Evolutionary conservation across 2,888 invertebrate species (phyloP), one percentile per base, ranked within the genome.

Genomic region (Lydus trimaculatus): DNA sequence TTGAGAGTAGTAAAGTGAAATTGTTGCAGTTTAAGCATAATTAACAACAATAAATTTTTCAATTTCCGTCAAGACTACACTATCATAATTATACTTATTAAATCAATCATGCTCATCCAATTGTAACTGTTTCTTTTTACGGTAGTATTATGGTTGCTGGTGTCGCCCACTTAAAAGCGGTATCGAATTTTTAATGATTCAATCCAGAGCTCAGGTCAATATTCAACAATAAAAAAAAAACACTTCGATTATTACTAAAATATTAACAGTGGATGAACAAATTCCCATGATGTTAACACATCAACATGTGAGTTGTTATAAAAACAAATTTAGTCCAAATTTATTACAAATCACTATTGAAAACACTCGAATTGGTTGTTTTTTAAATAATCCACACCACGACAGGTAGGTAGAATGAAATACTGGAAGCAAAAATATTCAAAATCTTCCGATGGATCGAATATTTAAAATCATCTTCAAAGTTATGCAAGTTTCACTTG

Each of bases 101-200:
- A 56, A 56, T 25, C 25, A 56, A 25, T 15, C 4, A 5, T 25
- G 25, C 15, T 56, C 56, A 56, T 56, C 25, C 13, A 25, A 56
- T 56, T 25, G 25, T 56, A 17, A 20, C 13, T 20, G 48, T 23
- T 0, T 23, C 3, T 52, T 9, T 52, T 23, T 23, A 52, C 48
- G 20, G 48, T 52, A 52, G 48, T 52, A 23, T 20, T 25, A 25
- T 48, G 9, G 48, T 17, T 48, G 20, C 9, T 56, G 25, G 56
- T 56, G 56, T 56, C 56, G 56, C 56, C 25, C 56, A 25, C 56
- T 25, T 56, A 9, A 56, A 56, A 25, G 56, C 15, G 13, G 25
- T 56, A 56, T 56, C 56, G 25, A 56, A 25, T 56, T 15, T 23
- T 56, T 25, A 56, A 56, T 56, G 56, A 56, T 23, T 56, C 56